Evolutionary conservation across 2,113 vertebrate species (phyloP).

Genomic region (Delphinus delphis): DNA sequence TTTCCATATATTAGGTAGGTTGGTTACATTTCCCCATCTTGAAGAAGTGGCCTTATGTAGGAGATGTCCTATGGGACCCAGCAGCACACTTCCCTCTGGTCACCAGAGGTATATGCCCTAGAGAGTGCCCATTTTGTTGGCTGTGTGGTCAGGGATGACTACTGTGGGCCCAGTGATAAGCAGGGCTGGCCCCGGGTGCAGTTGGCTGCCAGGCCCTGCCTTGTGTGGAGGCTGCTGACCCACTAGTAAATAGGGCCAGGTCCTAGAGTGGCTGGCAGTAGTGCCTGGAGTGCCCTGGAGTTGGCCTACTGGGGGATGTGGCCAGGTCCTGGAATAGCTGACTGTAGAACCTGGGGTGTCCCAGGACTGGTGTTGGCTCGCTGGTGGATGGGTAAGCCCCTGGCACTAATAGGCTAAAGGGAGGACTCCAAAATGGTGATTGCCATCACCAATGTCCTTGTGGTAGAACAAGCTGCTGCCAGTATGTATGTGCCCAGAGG

Average conservation of each 20-base stretch:
- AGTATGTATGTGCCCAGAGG: neutral
- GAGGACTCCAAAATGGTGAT: neutral
- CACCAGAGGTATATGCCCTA: too few species aligned
- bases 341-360: too few species aligned
- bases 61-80: too few species aligned
- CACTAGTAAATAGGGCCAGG: neutral
- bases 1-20: too few species aligned
- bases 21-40: too few species aligned
- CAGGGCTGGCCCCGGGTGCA: neutral
- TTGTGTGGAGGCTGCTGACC: neutral
- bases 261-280: neutral
- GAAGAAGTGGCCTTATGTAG: too few species aligned
- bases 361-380: neutral
- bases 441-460: too few species aligned
- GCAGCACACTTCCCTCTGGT: too few species aligned
- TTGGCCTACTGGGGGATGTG: neutral
- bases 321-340: neutral
- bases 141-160: neutral
- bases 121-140: neutral
- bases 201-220: neutral
- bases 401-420: neutral
- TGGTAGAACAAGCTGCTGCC: neutral
- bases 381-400: neutral
- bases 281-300: neutral
- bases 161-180: neutral